Evolutionary conservation across 2,797 vertebrate species (phyloP), one percentile per base, ranked within the genome.

Genomic region (Peromyscus attwateri): DNA sequence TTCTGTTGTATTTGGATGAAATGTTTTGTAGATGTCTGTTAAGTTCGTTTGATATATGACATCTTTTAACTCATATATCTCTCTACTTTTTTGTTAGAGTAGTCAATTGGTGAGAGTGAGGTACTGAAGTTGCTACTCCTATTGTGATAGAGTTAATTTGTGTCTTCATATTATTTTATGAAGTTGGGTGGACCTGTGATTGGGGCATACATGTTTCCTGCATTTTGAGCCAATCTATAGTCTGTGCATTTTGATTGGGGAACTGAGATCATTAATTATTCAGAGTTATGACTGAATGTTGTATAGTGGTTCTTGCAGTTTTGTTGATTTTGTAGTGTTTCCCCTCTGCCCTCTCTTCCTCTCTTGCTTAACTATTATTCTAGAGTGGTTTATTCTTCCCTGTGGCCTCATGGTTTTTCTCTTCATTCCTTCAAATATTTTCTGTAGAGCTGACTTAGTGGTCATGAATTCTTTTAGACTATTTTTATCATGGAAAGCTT

Each of bases 391-490:
- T 87, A 52, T 87, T 87, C 34, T 87, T 87, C 52, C 34, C 46
- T 87, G 46, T 52, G 64, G 64, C 64, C 34, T 49, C 16, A n/a
- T 68, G 43, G 43, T 4, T 68, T 85, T 82, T 87, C 46, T 70
- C 46, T 52, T 87, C 46, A 70, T 68, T 70, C 84, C 82, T 75
- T 73, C 27, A 83, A 57, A 49, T 85, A 85, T 34, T 85, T 85
- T 85, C 43, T 85, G 82, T 34, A 68, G 62, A 3, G 29, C 40
- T 68, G 62, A 68, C 29, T 68, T 85, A 68, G 82, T 85, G 62
- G 62, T 85, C 62, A 85, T 68, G 82, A 84, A 49, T 84, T 84
- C 62, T 66, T 84, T 84, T 49, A 66, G 62, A 66, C 82, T 66
- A 84, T 84, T 68, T 83, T 66, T 84, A 66, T 49, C 82, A 49